Percentiles rank a stretch among this genome's conserved stretches.
Evolutionary conservation across 2,113 vertebrate genomes (phyloP).

Genomic region (Pterophyllum scalare): DNA sequence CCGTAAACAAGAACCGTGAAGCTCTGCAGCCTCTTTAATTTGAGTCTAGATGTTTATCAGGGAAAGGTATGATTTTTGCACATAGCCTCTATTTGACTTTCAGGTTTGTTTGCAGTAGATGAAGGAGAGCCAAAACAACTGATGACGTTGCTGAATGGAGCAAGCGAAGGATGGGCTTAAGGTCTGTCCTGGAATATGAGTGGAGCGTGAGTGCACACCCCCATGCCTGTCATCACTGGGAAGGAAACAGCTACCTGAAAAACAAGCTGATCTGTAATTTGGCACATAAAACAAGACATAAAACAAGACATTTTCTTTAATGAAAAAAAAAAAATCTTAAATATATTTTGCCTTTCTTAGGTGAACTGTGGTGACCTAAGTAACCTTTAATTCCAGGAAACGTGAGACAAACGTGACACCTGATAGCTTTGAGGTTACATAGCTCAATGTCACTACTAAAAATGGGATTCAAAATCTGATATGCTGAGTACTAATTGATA

Average conservation of each 20-base stretch:
- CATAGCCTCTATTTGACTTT: constrained; percentile 51
- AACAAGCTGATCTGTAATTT: constrained; percentile 47
- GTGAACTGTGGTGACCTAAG: not conserved
- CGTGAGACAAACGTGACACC: not conserved
- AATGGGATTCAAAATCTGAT: not conserved
- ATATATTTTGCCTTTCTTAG: not conserved
- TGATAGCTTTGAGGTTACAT: not conserved
- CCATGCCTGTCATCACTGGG: constrained; percentile 10
- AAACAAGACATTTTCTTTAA: not conserved
- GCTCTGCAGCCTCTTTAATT: not conserved
- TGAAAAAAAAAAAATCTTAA: rapidly evolving
- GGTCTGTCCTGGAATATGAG: constrained; percentile 31
- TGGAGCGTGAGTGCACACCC: constrained; percentile 57
- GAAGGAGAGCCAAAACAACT: not conserved
- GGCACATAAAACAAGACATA: constrained; percentile 4
- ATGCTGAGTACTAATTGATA: not conserved
- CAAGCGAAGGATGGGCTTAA: not conserved
- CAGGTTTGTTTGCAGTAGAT: constrained; percentile 56
- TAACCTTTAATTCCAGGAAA: not conserved
- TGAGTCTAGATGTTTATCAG: not conserved
- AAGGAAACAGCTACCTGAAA: constrained; percentile 8
- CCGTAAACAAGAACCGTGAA: not conserved
- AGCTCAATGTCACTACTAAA: not conserved
- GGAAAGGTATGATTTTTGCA: not conserved
- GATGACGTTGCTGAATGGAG: not conserved